Conservation (phyloP, 2,797 vertebrate genomes). For the Myotis planiceps region DNA sequence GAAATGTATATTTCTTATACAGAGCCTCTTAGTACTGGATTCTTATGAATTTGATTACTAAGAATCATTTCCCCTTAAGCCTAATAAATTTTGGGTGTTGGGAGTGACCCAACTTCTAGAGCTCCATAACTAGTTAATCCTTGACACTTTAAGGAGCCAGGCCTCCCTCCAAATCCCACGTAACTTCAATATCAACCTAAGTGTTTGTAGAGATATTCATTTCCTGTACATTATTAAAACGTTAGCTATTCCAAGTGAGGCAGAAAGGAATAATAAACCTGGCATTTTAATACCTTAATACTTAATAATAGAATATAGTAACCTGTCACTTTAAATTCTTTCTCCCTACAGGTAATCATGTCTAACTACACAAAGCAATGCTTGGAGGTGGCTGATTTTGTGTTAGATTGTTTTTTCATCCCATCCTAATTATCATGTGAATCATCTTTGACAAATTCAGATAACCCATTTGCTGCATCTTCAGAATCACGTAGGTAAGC, state of each 20-base stretch:
- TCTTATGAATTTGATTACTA: neutral
- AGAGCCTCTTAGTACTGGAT: neutral
- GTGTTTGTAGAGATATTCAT: neutral
- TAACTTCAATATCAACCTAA: neutral
- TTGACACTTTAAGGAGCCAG: neutral
- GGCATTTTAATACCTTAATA: conserved; percentile 2
- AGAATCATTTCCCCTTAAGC: neutral
- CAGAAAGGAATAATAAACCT: neutral
- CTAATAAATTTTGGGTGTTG: neutral
- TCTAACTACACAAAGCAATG: conserved; percentile 25
- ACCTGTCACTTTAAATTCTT: neutral
- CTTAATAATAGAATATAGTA: neutral
- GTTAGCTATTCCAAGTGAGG: neutral
- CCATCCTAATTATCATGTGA: neutral
- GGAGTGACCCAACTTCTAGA: neutral
- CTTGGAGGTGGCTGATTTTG: neutral
- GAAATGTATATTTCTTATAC: conserved; percentile 6
- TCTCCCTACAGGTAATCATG: neutral
- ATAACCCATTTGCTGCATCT: neutral
- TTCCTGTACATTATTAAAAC: neutral
- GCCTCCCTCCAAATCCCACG: neutral
- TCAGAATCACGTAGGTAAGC: neutral
- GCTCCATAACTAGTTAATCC: neutral
- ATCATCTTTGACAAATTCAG: neutral
- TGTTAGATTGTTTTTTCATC: neutral